Evolutionary conservation across 2,888 invertebrate species (phyloP).

Genomic region (Cheilosia urbana): DNA sequence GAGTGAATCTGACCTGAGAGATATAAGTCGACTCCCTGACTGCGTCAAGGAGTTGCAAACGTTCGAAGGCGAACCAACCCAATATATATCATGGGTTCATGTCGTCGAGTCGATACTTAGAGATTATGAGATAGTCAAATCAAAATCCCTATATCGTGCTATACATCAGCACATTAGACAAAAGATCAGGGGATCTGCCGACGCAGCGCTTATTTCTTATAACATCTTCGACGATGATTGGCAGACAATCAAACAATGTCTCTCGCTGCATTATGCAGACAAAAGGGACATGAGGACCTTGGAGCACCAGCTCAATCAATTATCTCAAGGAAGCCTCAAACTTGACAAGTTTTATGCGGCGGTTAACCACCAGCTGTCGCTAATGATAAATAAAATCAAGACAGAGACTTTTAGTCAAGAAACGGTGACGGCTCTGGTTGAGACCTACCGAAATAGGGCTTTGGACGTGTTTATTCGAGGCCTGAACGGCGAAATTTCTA

Average conservation of each 20-base stretch:
- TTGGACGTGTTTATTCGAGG: constrained; percentile 57
- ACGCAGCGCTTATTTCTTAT: not conserved
- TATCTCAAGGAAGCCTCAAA: not conserved
- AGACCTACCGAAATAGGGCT: constrained; percentile 72
- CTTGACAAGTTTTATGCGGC: not conserved
- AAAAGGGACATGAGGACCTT: no score
- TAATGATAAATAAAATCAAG: constrained; percentile 73
- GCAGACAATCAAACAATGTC: not conserved
- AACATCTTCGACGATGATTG: not conserved
- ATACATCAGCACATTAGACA: not conserved
- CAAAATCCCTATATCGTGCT: not conserved
- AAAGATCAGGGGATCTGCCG: not conserved
- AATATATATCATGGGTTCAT: not conserved
- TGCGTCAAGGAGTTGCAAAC: not conserved
- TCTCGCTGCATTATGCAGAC: not conserved
- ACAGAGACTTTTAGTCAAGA: constrained; percentile 65
- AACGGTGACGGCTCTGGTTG: constrained; percentile 55
- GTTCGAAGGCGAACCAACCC: no score
- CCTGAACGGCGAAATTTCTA: constrained; percentile 38
- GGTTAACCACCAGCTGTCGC: constrained; percentile 1
- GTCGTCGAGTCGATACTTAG: not conserved
- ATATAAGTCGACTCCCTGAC: not conserved
- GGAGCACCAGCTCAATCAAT: no score
- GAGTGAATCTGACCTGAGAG: not conserved
- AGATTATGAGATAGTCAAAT: not conserved